A percentile compares a stretch with the other conserved stretches of the same genome.
phyloP scores from a whole-genome alignment of 2,797 vertebrate species.

The Xerus rutilus region DNA sequence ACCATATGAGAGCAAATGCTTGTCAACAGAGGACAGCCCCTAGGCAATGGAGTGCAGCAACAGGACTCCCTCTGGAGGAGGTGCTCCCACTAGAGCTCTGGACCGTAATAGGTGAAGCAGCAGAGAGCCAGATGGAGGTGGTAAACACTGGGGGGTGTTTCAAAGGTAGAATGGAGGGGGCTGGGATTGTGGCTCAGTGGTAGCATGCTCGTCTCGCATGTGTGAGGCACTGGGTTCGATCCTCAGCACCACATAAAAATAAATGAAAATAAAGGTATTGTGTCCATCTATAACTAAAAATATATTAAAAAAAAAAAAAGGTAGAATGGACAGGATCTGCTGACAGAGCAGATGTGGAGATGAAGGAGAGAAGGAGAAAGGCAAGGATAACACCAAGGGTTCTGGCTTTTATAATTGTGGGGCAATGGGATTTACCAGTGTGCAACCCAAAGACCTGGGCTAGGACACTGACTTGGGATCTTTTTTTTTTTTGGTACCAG shows the following conservation, averaged over 20 bases:
- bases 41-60: not conserved
- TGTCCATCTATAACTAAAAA: no score
- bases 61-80: not conserved
- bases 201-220: no score
- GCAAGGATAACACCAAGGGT: not conserved
- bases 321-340: not conserved
- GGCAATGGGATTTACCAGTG: not conserved
- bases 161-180: conserved; percentile 8
- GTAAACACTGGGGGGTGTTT: not conserved
- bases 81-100: not conserved
- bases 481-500: not conserved
- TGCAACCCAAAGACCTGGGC: not conserved
- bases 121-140: not conserved
- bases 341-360: not conserved
- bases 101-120: not conserved
- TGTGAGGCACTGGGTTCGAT: no score
- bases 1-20: not conserved
- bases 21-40: not conserved
- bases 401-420: not conserved
- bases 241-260: no score
- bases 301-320: no score
- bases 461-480: conserved; percentile 23
- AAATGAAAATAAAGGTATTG: no score
- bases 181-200: no score
- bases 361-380: not conserved